Conservation (phyloP, 1,140 invertebrate genomes). For the Grapholita molesta region DNA sequence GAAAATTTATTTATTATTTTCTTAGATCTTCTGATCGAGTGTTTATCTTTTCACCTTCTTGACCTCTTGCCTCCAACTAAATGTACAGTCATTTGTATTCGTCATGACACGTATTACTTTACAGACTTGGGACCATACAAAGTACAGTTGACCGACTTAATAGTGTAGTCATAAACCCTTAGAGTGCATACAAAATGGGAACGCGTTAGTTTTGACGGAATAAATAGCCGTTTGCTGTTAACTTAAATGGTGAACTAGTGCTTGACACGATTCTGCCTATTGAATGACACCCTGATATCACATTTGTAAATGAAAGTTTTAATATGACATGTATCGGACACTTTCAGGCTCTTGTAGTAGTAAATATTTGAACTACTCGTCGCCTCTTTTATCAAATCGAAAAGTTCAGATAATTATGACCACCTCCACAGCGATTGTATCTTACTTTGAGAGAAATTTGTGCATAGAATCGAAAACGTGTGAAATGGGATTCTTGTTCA, state of each 20-base stretch:
- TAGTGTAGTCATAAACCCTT: not conserved
- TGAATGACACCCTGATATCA: too few species aligned
- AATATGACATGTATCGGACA: too few species aligned
- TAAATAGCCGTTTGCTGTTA: not conserved
- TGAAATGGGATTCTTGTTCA: not conserved
- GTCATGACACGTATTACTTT: not conserved
- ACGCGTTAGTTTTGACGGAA: not conserved
- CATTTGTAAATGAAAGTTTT: too few species aligned
- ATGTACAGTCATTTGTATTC: not conserved
- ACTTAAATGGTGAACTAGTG: too few species aligned
- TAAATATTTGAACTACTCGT: too few species aligned
- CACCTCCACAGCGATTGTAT: not conserved
- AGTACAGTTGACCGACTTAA: not conserved
- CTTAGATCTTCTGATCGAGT: too few species aligned
- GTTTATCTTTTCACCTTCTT: not conserved
- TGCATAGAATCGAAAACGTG: conserved; percentile 4
- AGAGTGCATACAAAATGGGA: not conserved
- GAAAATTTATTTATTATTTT: too few species aligned
- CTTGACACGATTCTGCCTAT: too few species aligned
- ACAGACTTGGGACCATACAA: not conserved
- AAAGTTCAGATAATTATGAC: too few species aligned
- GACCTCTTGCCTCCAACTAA: not conserved
- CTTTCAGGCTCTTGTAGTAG: too few species aligned
- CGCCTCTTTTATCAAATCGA: too few species aligned
- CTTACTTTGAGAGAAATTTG: conserved; percentile 15